Conservation (phyloP, 2,797 vertebrate species). For the Vultur gryphus region DNA sequence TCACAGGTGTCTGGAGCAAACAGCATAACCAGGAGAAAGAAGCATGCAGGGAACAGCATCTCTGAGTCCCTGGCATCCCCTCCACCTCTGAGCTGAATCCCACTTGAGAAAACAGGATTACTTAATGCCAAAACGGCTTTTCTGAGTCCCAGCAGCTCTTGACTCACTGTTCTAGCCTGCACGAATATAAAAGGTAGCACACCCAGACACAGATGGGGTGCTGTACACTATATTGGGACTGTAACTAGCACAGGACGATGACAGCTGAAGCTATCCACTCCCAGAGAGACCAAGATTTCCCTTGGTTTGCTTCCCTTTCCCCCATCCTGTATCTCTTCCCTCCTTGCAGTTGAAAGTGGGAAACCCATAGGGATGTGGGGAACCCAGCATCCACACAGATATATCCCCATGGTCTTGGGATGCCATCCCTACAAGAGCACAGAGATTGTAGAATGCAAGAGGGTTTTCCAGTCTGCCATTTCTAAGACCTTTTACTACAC, state of each 20-base stretch:
- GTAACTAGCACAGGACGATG: background rate
- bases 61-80: background rate
- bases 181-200: background rate
- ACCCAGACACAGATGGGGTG: background rate
- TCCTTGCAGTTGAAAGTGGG: background rate
- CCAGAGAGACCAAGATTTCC: background rate
- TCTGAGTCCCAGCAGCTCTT: background rate
- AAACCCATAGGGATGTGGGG: background rate
- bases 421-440: background rate
- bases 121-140: background rate
- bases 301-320: background rate
- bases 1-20: background rate
- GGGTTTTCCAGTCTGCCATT: background rate
- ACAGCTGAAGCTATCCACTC: background rate
- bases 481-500: background rate
- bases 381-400: background rate
- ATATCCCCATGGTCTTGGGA: fast-evolving
- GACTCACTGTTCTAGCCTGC: background rate
- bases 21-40: background rate
- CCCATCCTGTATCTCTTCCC: background rate
- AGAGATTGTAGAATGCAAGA: background rate
- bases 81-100: background rate
- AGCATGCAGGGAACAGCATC: background rate
- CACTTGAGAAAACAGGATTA: background rate
- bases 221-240: background rate